Evolutionary conservation across 2,797 vertebrate genomes (phyloP).

Genomic region (Sparidentex hasta): DNA sequence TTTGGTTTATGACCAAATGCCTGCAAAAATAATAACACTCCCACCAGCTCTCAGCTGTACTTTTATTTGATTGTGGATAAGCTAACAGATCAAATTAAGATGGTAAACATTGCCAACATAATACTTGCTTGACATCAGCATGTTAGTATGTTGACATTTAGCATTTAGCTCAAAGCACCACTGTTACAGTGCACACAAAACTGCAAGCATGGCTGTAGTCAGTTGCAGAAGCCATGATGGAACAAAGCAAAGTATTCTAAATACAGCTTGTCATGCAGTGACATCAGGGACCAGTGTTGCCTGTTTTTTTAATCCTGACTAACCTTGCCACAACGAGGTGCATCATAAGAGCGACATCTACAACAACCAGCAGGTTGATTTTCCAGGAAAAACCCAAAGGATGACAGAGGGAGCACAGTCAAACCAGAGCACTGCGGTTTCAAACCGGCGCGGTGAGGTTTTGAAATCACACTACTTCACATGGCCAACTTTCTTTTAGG

Average conservation of each 20-base stretch:
- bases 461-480: constrained; percentile 23
- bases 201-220: background rate
- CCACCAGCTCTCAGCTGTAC: no score
- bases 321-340: background rate
- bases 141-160: no score
- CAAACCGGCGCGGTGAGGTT: constrained; percentile 18
- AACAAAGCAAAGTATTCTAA: background rate
- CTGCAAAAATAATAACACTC: background rate
- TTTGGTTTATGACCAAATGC: background rate
- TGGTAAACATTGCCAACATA: no score
- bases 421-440: constrained; percentile 5
- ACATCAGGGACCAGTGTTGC: background rate
- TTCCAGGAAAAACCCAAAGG: constrained; percentile 28
- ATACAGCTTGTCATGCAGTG: background rate
- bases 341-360: background rate
- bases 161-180: no score
- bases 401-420: constrained; percentile 9
- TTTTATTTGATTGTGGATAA: background rate
- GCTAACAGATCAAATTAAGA: background rate
- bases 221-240: background rate
- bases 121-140: background rate
- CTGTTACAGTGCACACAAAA: no score
- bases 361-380: constrained; percentile 18
- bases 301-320: background rate
- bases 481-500: constrained; percentile 21